Evolutionary conservation across 2,797 vertebrate genomes (phyloP).

Genomic region (Ptychobarbus kaznakovi): DNA sequence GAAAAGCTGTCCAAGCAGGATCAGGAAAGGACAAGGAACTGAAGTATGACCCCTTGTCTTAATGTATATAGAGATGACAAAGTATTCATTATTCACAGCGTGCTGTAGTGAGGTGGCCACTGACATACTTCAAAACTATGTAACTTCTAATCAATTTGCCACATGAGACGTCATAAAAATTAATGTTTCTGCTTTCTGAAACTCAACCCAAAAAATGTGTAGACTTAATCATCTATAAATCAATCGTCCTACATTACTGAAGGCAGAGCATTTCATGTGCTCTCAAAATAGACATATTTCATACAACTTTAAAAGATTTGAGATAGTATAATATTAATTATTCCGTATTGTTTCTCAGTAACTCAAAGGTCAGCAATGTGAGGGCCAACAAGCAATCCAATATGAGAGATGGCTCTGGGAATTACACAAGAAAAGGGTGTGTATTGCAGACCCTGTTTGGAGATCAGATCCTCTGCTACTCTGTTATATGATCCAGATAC

Average conservation of each 20-base stretch:
- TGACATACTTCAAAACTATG: conserved; percentile 68
- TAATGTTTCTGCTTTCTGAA: not conserved
- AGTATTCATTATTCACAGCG: conserved; percentile 81
- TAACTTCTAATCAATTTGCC: conserved; percentile 67
- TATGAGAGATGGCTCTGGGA: not conserved
- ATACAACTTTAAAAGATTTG: not conserved
- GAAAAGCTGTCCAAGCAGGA: conserved; percentile 62
- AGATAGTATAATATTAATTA: conserved; percentile 22
- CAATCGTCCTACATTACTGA: conserved; percentile 4
- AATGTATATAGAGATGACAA: conserved; percentile 83
- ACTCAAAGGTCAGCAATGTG: conserved; percentile 6
- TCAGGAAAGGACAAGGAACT: conserved; percentile 70
- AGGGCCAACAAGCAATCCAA: conserved; percentile 11
- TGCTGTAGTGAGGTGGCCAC: conserved; percentile 67
- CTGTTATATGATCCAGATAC: not conserved
- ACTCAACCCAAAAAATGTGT: not conserved
- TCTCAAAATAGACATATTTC: not conserved
- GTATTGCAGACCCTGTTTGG: not conserved
- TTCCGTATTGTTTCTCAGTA: not conserved
- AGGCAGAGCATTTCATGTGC: conserved; percentile 8
- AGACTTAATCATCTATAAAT: conserved; percentile 3
- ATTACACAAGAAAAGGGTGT: not conserved
- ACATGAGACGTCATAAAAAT: not conserved
- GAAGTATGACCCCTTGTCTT: conserved; percentile 77
- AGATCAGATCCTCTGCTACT: not conserved